Conservation (phyloP, 2,113 vertebrate species). For the Grallaria varia region DNA sequence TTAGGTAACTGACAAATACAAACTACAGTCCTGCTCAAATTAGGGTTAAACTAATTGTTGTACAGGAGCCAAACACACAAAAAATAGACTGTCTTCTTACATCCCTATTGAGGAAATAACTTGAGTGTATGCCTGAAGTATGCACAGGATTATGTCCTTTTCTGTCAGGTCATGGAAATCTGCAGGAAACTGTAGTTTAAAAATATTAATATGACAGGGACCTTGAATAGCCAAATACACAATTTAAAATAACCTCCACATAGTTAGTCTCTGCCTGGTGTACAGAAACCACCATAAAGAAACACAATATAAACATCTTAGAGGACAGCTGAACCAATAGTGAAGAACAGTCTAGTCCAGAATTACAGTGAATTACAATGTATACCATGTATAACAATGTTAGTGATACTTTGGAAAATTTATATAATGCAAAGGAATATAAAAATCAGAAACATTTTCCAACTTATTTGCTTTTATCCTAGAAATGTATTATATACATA, state of each 20-base stretch:
- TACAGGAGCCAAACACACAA: not conserved
- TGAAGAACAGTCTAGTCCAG: not conserved
- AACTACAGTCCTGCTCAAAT: not conserved
- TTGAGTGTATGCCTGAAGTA: not conserved
- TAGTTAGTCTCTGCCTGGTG: not conserved
- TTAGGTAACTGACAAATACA: not conserved
- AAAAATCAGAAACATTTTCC: not conserved
- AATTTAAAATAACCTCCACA: not conserved
- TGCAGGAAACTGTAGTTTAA: not conserved
- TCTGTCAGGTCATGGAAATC: not conserved
- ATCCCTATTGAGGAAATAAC: not conserved
- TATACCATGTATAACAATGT: not conserved
- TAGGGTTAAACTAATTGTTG: not conserved
- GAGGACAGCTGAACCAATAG: not conserved
- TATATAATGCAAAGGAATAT: not conserved
- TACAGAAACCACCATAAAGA: not conserved
- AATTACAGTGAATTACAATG: not conserved
- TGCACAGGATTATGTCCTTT: not conserved
- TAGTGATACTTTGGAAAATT: not conserved
- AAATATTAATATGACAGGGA: not conserved
- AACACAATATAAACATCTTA: not conserved
- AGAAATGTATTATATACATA: not conserved
- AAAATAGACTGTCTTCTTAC: not conserved
- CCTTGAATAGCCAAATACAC: not conserved
- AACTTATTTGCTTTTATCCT: not conserved